Evolutionary conservation across 2,797 vertebrate genomes (phyloP).

Genomic region (Lateolabrax maculatus): DNA sequence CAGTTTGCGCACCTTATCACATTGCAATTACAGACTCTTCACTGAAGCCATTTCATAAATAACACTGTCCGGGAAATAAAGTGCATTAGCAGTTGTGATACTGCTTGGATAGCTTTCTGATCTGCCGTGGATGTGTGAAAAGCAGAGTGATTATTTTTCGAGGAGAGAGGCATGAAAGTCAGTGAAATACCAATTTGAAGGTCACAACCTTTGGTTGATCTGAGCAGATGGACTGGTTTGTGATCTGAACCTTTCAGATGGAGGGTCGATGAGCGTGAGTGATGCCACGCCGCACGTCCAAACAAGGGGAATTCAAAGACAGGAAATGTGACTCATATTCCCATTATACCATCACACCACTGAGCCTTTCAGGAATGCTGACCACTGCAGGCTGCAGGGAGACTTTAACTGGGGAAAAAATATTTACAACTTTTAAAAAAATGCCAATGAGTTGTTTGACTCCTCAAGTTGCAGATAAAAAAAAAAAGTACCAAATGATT

Average conservation of each 20-base stretch:
- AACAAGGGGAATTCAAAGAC: constrained; percentile 41
- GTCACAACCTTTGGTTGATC: constrained; percentile 82
- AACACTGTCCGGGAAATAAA: constrained; percentile 26
- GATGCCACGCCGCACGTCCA: constrained; percentile 29
- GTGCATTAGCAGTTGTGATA: background rate
- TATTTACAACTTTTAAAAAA: too few relatives aligned
- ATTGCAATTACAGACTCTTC: constrained; percentile 23
- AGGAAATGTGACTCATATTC: constrained; percentile 10
- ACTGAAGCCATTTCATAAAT: constrained; percentile 37
- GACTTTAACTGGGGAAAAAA: too few relatives aligned
- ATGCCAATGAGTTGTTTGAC: background rate
- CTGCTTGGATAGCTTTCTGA: constrained; percentile 29
- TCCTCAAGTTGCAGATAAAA: background rate
- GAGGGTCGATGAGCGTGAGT: constrained; percentile 55
- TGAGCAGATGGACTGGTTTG: constrained; percentile 74
- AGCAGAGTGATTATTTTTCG: constrained; percentile 61
- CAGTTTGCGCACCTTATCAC: constrained; percentile 14
- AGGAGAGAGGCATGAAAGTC: constrained; percentile 76
- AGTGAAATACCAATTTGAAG: constrained; percentile 83
- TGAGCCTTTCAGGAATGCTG: constrained; percentile 2
- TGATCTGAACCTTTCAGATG: constrained; percentile 78
- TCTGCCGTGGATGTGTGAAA: constrained; percentile 41
- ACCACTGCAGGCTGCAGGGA: background rate
- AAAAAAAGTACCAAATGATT: background rate
- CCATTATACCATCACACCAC: constrained; percentile 15